Evolutionary conservation across 2,113 vertebrate species (phyloP), one percentile per base, ranked within the genome.

Genomic region (Brachirus orientalis): DNA sequence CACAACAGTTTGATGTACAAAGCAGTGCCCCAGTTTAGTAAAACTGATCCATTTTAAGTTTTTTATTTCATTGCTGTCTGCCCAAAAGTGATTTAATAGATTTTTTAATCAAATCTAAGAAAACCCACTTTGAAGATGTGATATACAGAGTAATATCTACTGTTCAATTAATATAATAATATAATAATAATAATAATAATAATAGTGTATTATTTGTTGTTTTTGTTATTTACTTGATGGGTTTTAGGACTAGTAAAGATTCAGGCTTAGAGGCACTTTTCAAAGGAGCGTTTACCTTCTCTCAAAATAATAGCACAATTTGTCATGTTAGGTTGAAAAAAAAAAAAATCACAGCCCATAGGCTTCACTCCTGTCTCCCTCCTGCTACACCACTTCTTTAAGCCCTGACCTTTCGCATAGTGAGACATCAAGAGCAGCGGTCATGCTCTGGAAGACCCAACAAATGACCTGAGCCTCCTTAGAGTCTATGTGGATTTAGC

Each of bases 381-480:
- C 45, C 56, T n/a, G 43, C 38, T 62, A 36, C 63, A 47, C 35
- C 47, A 51, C 58, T 59, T 51, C 60, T 72, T 60, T 58, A 46
- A 73, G 40, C 46, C 28, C 28, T 50, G 62, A 86, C 83, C 78
- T 82, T 70, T 79, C 56, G 59, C 63, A 69, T 50, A 75, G 72
- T 82, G 54, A 85, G 74, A 75, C 76, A 82, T 79, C 71, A 72
- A 73, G 70, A 75, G 79, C 56, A 52, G 50, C 46, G 35, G 75
- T 83, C 85, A 75, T 16, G 65, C 71, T 87, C 72, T 14, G 58
- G 57, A 76, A 63, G 76, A 69, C 60, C 76, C 69, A 8, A 71
- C 82, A 85, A 86, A 81, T 79, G 75, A 75, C 40, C 84, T n/a
- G 41, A 69, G 69, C 63, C 75, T 74, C 51, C 70, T 78, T 53